Evolutionary conservation across 1,140 invertebrate species (phyloP).

Genomic region (Drosophila melanogaster): Release_6_plus_ISO1_MT NT_033777.3:9344001-9344500

Average conservation of each 20-base stretch:
- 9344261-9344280: conserved; percentile 55
- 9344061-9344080: no score
- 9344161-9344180: conserved; percentile 22
- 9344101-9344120: conserved; percentile 9
- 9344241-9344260: conserved; percentile 37
- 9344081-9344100: background rate
- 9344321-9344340: conserved; percentile 4
- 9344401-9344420: conserved; percentile 31
- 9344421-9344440: conserved; percentile 60
- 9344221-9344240: conserved; percentile 4
- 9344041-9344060: no score
- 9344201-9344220: conserved; percentile 43
- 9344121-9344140: conserved; percentile 15
- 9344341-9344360: conserved; percentile 24
- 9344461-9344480: background rate
- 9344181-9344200: conserved; percentile 43
- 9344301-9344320: conserved; percentile 17
- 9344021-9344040: no score
- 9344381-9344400: conserved; percentile 17
- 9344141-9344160: conserved; percentile 19
- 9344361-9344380: conserved; percentile 5
- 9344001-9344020: no score
- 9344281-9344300: conserved; percentile 42
- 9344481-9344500: conserved; percentile 26
- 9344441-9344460: conserved; percentile 10